A percentile compares a stretch with the other conserved stretches of the same genome.
Conservation (phyloP, 1,140 invertebrate species). For the Rhyacophila brunnea region DNA sequence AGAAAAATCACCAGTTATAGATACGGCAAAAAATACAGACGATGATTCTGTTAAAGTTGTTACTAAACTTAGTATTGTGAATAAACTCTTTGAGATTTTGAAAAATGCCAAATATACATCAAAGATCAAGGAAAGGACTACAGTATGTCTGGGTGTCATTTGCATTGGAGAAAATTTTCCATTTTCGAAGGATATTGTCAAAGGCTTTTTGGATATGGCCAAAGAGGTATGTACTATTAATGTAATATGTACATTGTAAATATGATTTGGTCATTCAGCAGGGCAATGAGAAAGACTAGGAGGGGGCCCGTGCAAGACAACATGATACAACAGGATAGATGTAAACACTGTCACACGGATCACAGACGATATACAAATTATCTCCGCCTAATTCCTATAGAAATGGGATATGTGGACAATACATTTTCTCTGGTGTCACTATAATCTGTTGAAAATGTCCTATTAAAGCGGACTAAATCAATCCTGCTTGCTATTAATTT, state of each 20-base stretch:
- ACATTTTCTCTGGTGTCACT: too few relatives aligned
- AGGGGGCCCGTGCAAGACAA: too few relatives aligned
- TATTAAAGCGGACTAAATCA: too few relatives aligned
- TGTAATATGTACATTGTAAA: neutral
- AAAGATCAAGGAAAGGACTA: constrained; percentile 72
- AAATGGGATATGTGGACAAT: too few relatives aligned
- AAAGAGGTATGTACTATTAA: constrained; percentile 60
- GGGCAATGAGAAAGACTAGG: too few relatives aligned
- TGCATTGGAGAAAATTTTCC: constrained; percentile 76
- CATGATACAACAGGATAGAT: too few relatives aligned
- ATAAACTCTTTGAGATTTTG: constrained; percentile 61
- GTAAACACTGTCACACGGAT: too few relatives aligned
- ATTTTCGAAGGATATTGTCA: constrained; percentile 65
- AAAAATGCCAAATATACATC: constrained; percentile 61
- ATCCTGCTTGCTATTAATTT: too few relatives aligned
- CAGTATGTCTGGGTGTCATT: constrained; percentile 68
- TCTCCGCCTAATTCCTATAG: too few relatives aligned
- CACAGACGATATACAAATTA: too few relatives aligned
- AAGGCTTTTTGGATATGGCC: constrained; percentile 69
- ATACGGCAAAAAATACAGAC: constrained; percentile 14
- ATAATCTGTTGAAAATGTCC: too few relatives aligned
- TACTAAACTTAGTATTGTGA: constrained; percentile 61
- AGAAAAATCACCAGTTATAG: neutral
- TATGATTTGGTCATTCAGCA: too few relatives aligned
- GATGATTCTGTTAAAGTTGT: constrained; percentile 45